Evolutionary conservation across 2,113 vertebrate genomes (phyloP).

Genomic region (Datnioides undecimradiatus): DNA sequence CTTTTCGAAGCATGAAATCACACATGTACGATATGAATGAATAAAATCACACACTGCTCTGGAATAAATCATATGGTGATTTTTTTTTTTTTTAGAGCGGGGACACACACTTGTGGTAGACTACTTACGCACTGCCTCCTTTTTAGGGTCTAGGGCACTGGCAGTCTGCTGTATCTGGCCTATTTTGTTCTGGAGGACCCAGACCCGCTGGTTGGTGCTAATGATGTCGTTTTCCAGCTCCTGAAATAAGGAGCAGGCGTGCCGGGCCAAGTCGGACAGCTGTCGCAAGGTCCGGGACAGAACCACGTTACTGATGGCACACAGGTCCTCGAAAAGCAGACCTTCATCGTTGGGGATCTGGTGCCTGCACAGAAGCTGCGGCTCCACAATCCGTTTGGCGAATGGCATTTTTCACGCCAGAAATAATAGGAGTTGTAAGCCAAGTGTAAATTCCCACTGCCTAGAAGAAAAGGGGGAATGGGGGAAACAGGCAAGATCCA

Average conservation of each 20-base stretch:
- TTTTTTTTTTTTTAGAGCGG: neutral
- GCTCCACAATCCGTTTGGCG: conserved; percentile 95
- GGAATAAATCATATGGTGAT: conserved; percentile 6
- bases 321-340: conserved; percentile 90
- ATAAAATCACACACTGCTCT: conserved; percentile 41
- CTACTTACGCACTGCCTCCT: conserved; percentile 99
- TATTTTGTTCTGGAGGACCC: conserved; percentile 93
- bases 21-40: conserved; percentile 59
- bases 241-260: conserved; percentile 97
- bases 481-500: conserved; percentile 78
- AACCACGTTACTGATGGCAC: conserved; percentile 93
- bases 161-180: conserved; percentile 91
- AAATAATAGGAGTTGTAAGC: conserved; percentile 64
- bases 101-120: conserved; percentile 36
- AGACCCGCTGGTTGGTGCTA: conserved; percentile 91
- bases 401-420: conserved; percentile 91
- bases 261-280: conserved; percentile 96
- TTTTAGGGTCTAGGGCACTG: conserved; percentile 93
- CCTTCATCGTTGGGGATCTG: conserved; percentile 87
- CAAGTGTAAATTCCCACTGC: conserved; percentile 73
- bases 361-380: conserved; percentile 93
- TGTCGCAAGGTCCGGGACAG: conserved; percentile 95
- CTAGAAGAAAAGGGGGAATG: conserved; percentile 62
- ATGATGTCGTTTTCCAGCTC: conserved; percentile 96
- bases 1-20: conserved; percentile 52